These are phyloP conservation scores for Myotis pilosus DNA, from an alignment of 2,797 vertebrate genomes.

Conservation along the genomic window DNA sequence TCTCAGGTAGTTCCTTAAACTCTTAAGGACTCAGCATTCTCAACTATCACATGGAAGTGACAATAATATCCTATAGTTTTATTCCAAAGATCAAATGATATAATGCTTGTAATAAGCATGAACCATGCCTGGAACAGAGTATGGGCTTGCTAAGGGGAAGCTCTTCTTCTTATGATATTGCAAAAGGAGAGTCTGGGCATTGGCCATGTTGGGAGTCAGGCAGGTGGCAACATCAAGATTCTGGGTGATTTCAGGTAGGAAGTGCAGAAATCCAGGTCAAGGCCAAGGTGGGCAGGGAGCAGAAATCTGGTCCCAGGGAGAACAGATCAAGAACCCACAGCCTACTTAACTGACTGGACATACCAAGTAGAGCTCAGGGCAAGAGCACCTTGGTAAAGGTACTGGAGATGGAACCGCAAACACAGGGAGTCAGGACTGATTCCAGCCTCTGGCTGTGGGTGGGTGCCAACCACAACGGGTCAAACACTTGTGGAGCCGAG, in stretches of 20 bases:
- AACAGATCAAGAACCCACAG: neutral
- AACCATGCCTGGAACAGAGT: neutral
- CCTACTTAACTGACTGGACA: neutral
- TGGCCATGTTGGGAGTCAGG: neutral
- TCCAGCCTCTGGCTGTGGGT: too few species aligned
- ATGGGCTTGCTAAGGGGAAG: neutral
- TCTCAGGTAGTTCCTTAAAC: neutral
- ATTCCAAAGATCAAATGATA: neutral
- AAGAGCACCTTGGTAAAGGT: neutral
- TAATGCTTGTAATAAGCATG: neutral
- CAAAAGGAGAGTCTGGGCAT: neutral
- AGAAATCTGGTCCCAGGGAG: neutral
- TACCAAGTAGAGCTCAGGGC: neutral
- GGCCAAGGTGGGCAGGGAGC: neutral
- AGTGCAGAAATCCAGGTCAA: neutral
- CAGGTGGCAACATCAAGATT: neutral
- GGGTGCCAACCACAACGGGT: too few species aligned
- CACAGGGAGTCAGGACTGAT: neutral
- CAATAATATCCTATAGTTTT: neutral
- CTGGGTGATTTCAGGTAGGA: neutral
- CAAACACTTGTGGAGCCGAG: neutral
- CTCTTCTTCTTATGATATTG: neutral
- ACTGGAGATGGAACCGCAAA: neutral
- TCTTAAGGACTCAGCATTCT: neutral
- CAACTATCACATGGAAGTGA: neutral